A percentile compares a stretch with the other conserved stretches of the same genome.
These are phyloP conservation scores for Zootoca vivipara DNA, from an alignment of 2,113 vertebrate species.

Conservation along the genomic window DNA sequence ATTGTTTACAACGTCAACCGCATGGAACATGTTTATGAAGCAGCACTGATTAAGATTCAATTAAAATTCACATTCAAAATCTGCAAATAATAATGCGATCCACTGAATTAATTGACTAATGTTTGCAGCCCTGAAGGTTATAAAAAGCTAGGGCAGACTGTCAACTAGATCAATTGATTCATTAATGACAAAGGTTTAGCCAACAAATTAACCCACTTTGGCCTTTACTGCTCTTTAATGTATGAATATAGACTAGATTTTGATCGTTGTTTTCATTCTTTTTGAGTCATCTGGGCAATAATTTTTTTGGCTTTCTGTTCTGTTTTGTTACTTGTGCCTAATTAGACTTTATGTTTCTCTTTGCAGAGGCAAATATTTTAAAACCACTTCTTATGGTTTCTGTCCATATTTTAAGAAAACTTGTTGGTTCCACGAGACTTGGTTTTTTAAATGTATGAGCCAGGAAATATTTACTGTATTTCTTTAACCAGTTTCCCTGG, in stretches of 20 bases:
- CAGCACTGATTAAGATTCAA: not conserved
- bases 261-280: not conserved
- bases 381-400: not conserved
- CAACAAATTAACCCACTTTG: not conserved
- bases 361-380: not conserved
- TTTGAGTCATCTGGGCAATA: not conserved
- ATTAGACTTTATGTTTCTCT: not conserved
- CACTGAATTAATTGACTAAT: not conserved
- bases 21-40: not conserved
- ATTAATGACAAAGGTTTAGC: not conserved
- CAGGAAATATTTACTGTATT: not conserved
- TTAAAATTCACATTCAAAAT: slow-evolving; percentile 1
- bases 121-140: not conserved
- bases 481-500: not conserved
- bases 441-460: not conserved
- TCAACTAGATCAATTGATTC: not conserved
- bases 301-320: not conserved
- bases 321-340: not conserved
- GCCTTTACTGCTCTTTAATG: slow-evolving; percentile 1
- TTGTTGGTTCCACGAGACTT: not conserved
- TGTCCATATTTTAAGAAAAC: not conserved
- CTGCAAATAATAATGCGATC: not conserved
- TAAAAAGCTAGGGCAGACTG: not conserved
- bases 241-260: not conserved
- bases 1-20: not conserved